A percentile compares a stretch with the other conserved stretches of the same genome.
phyloP scores from a whole-genome alignment of 1,140 invertebrate genomes.

The Hycleus cichorii region DNA sequence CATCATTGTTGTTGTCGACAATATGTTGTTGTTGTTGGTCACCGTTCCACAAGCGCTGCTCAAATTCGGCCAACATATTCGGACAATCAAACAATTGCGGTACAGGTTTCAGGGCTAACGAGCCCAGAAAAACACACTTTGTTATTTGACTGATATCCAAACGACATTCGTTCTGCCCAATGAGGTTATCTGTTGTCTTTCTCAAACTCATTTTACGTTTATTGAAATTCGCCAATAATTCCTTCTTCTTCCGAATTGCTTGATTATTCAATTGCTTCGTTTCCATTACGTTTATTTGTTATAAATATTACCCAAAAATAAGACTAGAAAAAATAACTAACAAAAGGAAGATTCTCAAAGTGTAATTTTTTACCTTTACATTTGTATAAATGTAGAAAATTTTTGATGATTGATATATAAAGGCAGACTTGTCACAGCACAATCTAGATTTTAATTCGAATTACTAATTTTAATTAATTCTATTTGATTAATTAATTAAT shows the following conservation, averaged over 20 bases:
- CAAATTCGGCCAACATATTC: constrained; percentile 1
- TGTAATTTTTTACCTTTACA: neutral
- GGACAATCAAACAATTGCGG: constrained; percentile 7
- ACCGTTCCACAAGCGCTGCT: neutral
- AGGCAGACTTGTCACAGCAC: neutral
- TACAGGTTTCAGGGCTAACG: constrained; percentile 5
- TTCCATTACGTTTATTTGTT: too few relatives aligned
- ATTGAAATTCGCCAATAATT: neutral
- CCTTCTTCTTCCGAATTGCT: neutral
- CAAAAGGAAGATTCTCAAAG: neutral
- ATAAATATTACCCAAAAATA: too few relatives aligned
- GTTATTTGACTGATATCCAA: constrained; percentile 8
- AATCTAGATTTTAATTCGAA: neutral
- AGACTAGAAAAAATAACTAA: neutral
- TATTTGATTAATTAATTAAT: neutral
- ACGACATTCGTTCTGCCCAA: constrained; percentile 1
- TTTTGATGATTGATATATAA: neutral
- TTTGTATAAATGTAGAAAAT: neutral
- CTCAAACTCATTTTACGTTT: constrained; percentile 9
- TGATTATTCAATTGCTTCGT: too few relatives aligned
- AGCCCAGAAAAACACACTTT: constrained; percentile 7
- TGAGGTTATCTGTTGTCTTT: constrained; percentile 3
- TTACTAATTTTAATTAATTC: neutral
- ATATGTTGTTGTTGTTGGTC: too few relatives aligned
- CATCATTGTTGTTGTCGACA: too few relatives aligned